phyloP scores from a whole-genome alignment of 1,140 invertebrate genomes.

The Brachionus asplanchnoidis region DNA sequence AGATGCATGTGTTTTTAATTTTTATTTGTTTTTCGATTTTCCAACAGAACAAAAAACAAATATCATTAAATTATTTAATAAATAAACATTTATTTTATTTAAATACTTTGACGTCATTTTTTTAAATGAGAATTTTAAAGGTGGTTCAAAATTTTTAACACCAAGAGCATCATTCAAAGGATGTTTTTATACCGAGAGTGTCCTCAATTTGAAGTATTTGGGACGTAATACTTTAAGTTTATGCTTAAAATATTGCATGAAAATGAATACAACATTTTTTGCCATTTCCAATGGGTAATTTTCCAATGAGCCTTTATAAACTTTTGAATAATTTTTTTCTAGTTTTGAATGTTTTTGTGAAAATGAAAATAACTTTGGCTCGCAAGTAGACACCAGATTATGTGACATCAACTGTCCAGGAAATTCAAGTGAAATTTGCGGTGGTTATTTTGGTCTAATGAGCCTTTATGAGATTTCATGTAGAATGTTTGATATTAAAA shows the following conservation, averaged over 20 bases:
- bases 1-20: too few species aligned
- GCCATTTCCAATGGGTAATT: background rate
- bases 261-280: background rate
- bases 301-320: background rate
- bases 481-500: background rate
- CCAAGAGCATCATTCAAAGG: background rate
- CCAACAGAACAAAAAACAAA: too few species aligned
- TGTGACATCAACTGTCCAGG: background rate
- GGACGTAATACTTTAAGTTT: background rate
- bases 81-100: too few species aligned
- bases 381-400: background rate
- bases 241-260: background rate
- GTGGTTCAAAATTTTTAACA: background rate
- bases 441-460: background rate
- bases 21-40: too few species aligned
- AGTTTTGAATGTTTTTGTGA: background rate
- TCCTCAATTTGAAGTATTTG: background rate
- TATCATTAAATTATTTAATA: too few species aligned
- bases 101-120: too few species aligned
- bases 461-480: background rate
- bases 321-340: background rate
- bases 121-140: too few species aligned
- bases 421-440: conserved; percentile 11
- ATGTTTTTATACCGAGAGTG: background rate
- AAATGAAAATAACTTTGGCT: background rate